These are phyloP conservation scores for Metaphire vulgaris DNA, from an alignment of 1,140 invertebrate genomes.

Conservation along the genomic window DNA sequence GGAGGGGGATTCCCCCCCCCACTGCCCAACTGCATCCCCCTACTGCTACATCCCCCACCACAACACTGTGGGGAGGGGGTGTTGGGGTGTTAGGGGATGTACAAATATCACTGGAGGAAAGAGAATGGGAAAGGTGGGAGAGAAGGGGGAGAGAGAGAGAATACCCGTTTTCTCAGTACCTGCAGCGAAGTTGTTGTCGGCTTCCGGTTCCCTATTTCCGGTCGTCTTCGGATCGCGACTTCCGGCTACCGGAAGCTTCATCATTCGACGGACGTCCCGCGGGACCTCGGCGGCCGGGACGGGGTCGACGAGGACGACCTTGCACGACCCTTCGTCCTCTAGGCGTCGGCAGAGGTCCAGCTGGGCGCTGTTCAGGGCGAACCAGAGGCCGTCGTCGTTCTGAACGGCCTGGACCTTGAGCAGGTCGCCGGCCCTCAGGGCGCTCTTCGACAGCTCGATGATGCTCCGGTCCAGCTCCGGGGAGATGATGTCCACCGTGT, in stretches of 20 bases:
- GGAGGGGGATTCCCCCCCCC: too few relatives aligned
- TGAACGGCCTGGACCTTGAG: constrained; percentile 50
- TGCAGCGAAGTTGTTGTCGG: not conserved
- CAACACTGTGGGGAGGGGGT: too few relatives aligned
- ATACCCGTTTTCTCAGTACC: too few relatives aligned
- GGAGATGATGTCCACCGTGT: not conserved
- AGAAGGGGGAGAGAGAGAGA: too few relatives aligned
- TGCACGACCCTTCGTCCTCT: constrained; percentile 42
- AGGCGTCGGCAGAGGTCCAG: constrained; percentile 45
- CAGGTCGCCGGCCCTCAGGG: constrained; percentile 25
- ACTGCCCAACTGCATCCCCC: too few relatives aligned
- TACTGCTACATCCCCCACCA: too few relatives aligned
- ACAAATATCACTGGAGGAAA: too few relatives aligned
- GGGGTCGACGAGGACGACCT: constrained; percentile 41
- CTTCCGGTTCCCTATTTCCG: not conserved
- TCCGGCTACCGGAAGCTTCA: constrained; percentile 33
- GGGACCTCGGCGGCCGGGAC: constrained; percentile 47
- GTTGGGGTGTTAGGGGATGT: too few relatives aligned
- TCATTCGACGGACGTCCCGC: constrained; percentile 38
- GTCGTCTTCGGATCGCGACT: not conserved
- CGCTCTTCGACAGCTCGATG: not conserved
- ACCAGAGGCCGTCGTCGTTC: constrained; percentile 49
- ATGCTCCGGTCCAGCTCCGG: not conserved
- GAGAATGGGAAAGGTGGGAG: too few relatives aligned
- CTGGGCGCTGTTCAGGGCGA: constrained; percentile 48